These are phyloP conservation scores for Sarcophaga variegata DNA, from an alignment of 2,888 invertebrate species.

Conservation along the genomic window DNA sequence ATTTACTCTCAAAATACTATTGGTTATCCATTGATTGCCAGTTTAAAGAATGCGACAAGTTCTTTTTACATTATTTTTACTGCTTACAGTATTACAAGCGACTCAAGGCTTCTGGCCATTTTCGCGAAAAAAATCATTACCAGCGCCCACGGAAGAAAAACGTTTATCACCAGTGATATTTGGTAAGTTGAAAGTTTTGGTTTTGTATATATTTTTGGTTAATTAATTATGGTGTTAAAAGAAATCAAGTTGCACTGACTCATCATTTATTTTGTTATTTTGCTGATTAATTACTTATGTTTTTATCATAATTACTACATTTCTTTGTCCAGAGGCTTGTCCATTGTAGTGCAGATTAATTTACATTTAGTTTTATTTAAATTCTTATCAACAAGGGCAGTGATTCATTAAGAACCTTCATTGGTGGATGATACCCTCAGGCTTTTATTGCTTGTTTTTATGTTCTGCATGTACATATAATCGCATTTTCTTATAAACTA, in stretches of 20 bases:
- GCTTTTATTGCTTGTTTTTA: too few relatives aligned
- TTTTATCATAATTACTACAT: not conserved
- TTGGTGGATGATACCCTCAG: too few relatives aligned
- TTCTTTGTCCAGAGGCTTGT: not conserved
- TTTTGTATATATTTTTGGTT: not conserved
- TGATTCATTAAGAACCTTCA: slow-evolving; percentile 16
- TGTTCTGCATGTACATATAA: too few relatives aligned
- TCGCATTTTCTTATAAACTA: too few relatives aligned
- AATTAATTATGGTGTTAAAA: not conserved
- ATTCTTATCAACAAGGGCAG: not conserved
- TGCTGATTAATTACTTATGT: not conserved
- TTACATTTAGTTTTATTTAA: not conserved
- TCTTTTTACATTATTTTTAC: slow-evolving; percentile 21
- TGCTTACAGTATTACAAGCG: slow-evolving; percentile 32
- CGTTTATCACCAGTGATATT: slow-evolving; percentile 79
- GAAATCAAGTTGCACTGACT: not conserved
- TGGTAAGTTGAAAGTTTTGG: slow-evolving; percentile 72
- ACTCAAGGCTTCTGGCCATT: slow-evolving; percentile 62
- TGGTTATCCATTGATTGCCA: not conserved
- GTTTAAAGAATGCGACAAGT: slow-evolving; percentile 52
- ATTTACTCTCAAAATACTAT: not conserved
- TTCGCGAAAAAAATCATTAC: slow-evolving; percentile 46
- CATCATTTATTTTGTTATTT: not conserved
- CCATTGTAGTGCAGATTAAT: not conserved
- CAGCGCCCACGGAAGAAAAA: slow-evolving; percentile 49